phyloP scores from a whole-genome alignment of 1,140 invertebrate genomes.

The Drosophila nannoptera region DNA sequence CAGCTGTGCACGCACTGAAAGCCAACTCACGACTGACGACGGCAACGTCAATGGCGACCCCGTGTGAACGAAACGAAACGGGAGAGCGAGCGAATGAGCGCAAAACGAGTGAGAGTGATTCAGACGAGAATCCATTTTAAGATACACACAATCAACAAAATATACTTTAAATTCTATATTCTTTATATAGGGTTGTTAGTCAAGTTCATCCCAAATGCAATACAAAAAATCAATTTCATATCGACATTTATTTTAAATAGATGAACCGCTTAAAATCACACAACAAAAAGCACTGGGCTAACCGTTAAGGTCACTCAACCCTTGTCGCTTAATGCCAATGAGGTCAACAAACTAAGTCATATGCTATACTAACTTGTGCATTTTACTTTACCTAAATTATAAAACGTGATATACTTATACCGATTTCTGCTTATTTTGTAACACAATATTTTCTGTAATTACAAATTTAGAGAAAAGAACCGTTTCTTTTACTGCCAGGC shows the following conservation, averaged over 20 bases:
- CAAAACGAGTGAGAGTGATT: slow-evolving; percentile 37
- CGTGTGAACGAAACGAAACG: slow-evolving; percentile 22
- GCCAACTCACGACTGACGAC: slow-evolving; percentile 60
- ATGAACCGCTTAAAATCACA: background rate
- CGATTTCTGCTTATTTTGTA: background rate
- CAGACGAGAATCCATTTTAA: slow-evolving; percentile 20
- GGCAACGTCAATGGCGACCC: slow-evolving; percentile 34
- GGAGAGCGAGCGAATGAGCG: slow-evolving; percentile 35
- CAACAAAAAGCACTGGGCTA: slow-evolving; percentile 33
- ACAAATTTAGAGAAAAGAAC: slow-evolving; percentile 16
- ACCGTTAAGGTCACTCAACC: slow-evolving; percentile 69
- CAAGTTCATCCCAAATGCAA: slow-evolving; percentile 1
- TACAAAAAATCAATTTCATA: slow-evolving; percentile 7
- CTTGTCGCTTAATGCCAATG: slow-evolving; percentile 46
- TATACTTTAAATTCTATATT: slow-evolving; percentile 12
- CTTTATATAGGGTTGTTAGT: background rate
- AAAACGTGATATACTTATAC: background rate
- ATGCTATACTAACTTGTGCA: background rate
- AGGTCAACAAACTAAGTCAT: slow-evolving; percentile 66
- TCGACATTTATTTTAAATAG: slow-evolving; percentile 11
- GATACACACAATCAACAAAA: slow-evolving; percentile 1
- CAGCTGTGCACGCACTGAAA: slow-evolving; percentile 72
- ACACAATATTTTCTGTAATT: background rate
- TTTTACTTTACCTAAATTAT: slow-evolving; percentile 8
- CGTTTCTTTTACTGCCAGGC: slow-evolving; percentile 18